Percentiles rank a stretch among this genome's conserved stretches.
Conservation (phyloP, 1,140 invertebrate genomes). For the Belonocnema kinseyi region DNA sequence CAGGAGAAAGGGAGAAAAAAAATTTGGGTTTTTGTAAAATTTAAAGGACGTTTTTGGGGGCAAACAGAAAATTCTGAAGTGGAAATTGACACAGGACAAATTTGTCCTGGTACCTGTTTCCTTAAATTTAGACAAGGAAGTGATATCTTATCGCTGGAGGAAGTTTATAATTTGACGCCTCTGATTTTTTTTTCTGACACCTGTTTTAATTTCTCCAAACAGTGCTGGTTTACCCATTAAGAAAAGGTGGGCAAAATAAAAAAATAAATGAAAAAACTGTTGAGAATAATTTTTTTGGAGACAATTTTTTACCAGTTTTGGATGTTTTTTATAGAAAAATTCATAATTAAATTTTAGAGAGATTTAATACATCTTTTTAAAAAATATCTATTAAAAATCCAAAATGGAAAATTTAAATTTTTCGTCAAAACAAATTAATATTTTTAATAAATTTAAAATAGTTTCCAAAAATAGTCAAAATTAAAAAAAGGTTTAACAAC, state of each 20-base stretch:
- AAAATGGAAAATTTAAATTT: no score
- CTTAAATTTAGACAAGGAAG: constrained; percentile 2
- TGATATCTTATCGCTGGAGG: not conserved
- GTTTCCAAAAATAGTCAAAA: no score
- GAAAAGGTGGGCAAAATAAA: no score
- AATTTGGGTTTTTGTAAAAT: no score
- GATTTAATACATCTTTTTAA: not conserved
- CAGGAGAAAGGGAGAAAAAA: not conserved
- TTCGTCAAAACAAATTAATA: no score
- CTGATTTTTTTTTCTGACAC: not conserved
- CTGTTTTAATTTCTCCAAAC: not conserved
- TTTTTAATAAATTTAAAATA: no score
- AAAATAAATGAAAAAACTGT: not conserved
- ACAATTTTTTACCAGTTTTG: no score
- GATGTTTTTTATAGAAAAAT: no score
- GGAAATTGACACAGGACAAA: constrained; percentile 19
- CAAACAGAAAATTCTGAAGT: not conserved
- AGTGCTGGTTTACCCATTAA: not conserved
- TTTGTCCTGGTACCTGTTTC: constrained; percentile 19
- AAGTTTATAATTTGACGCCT: constrained; percentile 5
- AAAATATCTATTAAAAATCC: no score
- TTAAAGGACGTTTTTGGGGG: no score
- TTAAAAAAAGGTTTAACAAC: no score
- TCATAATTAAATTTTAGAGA: no score
- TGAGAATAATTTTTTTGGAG: not conserved